Percentiles rank a stretch among this genome's conserved stretches.
phyloP scores from a whole-genome alignment of 2,888 invertebrate genomes.

The Eupelmus urozonus region DNA sequence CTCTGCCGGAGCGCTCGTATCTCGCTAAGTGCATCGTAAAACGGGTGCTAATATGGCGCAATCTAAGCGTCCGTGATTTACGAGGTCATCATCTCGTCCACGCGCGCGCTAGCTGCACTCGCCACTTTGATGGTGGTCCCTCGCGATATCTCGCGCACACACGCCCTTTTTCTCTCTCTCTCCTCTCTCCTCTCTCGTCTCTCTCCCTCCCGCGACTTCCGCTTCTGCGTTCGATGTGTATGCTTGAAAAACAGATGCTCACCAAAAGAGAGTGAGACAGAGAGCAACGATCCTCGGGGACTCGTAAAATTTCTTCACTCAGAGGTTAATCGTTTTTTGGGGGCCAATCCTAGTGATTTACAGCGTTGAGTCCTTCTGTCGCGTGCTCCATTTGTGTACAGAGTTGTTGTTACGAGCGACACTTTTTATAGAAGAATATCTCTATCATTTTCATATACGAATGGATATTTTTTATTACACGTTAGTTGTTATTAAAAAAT shows the following conservation, averaged over 20 bases:
- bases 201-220: too few relatives aligned
- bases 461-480: too few relatives aligned
- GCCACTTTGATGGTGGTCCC: constrained; percentile 11
- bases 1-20: constrained; percentile 61
- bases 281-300: constrained; percentile 52
- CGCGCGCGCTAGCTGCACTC: constrained; percentile 51
- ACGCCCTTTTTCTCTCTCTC: constrained; percentile 46
- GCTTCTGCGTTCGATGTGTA: constrained; percentile 29
- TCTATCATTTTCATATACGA: too few relatives aligned
- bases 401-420: constrained; percentile 15
- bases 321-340: constrained; percentile 57
- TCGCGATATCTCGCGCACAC: constrained; percentile 42
- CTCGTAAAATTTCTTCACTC: constrained; percentile 56
- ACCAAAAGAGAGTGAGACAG: constrained; percentile 9
- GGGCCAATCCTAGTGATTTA: constrained; percentile 55
- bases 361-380: constrained; percentile 18
- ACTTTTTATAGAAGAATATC: neutral
- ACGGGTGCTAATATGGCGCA: constrained; percentile 73
- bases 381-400: constrained; percentile 3
- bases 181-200: constrained; percentile 3
- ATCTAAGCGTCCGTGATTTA: constrained; percentile 74
- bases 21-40: constrained; percentile 72
- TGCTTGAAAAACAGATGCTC: constrained; percentile 56
- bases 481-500: too few relatives aligned
- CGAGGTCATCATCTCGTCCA: constrained; percentile 71